Percentiles rank a stretch among this genome's conserved stretches.
phyloP scores from a whole-genome alignment of 2,888 invertebrate genomes.

The Acronicta alni region DNA sequence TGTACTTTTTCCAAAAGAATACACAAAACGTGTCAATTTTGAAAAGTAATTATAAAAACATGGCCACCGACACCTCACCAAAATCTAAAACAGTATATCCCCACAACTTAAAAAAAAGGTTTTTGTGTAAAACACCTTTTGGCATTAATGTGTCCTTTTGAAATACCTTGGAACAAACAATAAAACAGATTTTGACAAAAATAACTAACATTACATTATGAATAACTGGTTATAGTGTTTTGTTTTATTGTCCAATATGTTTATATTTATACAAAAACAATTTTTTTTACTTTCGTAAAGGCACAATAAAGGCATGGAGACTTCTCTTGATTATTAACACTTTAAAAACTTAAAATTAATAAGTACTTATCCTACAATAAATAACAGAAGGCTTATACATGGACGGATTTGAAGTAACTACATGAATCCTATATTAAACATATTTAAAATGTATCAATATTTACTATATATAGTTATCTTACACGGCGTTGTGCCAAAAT shows the following conservation, averaged over 20 bases:
- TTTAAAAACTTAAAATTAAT: conserved; percentile 48
- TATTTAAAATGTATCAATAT: conserved; percentile 44
- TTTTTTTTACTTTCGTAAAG: conserved; percentile 43
- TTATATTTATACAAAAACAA: conserved; percentile 18
- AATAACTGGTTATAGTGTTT: conserved; percentile 34
- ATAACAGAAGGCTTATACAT: conserved; percentile 81
- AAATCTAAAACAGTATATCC: conserved; percentile 23
- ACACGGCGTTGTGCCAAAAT: conserved; percentile 58
- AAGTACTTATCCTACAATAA: conserved; percentile 76
- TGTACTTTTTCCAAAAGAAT: conserved; percentile 30
- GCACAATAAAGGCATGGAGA: conserved; percentile 56
- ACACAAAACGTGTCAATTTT: conserved; percentile 27
- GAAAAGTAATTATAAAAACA: conserved; percentile 24
- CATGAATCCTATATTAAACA: conserved; percentile 46
- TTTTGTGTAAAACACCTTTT: too few relatives aligned
- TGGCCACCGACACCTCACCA: conserved; percentile 51
- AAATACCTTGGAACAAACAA: too few relatives aligned
- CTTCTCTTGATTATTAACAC: conserved; percentile 45
- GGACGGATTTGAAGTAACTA: conserved; percentile 79
- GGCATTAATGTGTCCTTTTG: too few relatives aligned
- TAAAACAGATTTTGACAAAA: background rate
- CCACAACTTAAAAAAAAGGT: conserved; percentile 12
- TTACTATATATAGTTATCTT: conserved; percentile 58
- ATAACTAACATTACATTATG: conserved; percentile 28
- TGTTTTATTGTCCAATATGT: conserved; percentile 43